Conservation (phyloP, 2,888 invertebrate genomes). For the Gryllus longicercus region DNA sequence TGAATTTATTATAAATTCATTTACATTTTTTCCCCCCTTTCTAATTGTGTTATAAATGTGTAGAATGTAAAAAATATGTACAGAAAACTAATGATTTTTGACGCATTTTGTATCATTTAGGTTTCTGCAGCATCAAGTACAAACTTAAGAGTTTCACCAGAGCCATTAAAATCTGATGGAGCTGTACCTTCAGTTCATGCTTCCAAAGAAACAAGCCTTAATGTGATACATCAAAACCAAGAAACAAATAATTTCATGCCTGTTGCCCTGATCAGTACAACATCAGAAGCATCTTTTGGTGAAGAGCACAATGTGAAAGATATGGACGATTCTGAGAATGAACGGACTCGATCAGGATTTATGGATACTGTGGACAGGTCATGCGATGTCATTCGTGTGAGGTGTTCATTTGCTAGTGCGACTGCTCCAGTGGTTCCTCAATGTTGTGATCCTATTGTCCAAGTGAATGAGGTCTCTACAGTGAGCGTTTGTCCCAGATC, state of each 20-base stretch:
- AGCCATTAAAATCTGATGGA: background rate
- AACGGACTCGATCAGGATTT: background rate
- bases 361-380: background rate
- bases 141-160: background rate
- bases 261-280: background rate
- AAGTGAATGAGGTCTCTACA: background rate
- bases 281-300: background rate
- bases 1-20: too few species aligned
- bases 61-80: too few species aligned
- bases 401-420: background rate
- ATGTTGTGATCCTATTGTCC: background rate
- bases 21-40: too few species aligned
- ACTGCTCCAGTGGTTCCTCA: background rate
- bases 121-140: background rate
- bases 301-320: conserved; percentile 23
- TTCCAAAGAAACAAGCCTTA: background rate
- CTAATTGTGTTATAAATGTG: too few species aligned
- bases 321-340: background rate
- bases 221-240: background rate
- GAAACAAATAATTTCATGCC: background rate
- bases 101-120: background rate
- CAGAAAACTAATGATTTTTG: too few species aligned
- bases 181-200: background rate
- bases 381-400: background rate
- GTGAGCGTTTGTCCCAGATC: background rate